phyloP scores from a whole-genome alignment of 2,113 vertebrate species.

The Propithecus coquereli region DNA sequence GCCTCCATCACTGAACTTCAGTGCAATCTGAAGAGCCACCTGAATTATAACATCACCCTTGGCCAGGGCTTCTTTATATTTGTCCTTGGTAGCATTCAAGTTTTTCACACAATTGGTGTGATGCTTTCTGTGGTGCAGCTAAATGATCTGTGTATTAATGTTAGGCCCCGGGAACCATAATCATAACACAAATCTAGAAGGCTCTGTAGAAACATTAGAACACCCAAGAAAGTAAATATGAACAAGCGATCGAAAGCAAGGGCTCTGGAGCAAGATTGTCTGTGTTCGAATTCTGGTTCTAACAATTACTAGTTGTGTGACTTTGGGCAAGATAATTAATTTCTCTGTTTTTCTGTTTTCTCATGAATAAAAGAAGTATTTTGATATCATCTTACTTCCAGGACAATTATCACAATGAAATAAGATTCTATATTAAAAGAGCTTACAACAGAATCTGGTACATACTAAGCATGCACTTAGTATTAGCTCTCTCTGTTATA shows the following conservation, averaged over 20 bases:
- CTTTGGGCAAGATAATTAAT: neutral
- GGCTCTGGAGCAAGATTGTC: neutral
- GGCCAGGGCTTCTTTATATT: neutral
- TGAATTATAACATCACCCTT: slow-evolving; percentile 86
- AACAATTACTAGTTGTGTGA: neutral
- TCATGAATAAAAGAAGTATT: neutral
- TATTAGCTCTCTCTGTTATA: neutral
- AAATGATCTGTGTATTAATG: slow-evolving; percentile 87
- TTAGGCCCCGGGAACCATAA: slow-evolving; percentile 87
- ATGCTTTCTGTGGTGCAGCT: neutral
- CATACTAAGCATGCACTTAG: neutral
- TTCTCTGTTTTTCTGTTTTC: neutral
- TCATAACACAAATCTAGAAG: slow-evolving; percentile 89
- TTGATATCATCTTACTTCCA: neutral
- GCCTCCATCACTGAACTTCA: slow-evolving; percentile 89
- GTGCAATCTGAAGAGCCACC: slow-evolving; percentile 85
- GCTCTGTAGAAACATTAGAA: slow-evolving; percentile 42
- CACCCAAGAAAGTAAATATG: neutral
- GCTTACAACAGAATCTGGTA: neutral
- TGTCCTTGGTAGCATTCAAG: neutral
- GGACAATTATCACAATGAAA: neutral
- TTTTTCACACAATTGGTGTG: neutral
- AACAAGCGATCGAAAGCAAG: neutral
- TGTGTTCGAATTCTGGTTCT: neutral
- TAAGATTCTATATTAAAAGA: neutral